A percentile compares a stretch with the other conserved stretches of the same genome.
These are phyloP conservation scores for Amblyopsis rosae DNA, from an alignment of 2,113 vertebrate genomes.

Conservation along the genomic window DNA sequence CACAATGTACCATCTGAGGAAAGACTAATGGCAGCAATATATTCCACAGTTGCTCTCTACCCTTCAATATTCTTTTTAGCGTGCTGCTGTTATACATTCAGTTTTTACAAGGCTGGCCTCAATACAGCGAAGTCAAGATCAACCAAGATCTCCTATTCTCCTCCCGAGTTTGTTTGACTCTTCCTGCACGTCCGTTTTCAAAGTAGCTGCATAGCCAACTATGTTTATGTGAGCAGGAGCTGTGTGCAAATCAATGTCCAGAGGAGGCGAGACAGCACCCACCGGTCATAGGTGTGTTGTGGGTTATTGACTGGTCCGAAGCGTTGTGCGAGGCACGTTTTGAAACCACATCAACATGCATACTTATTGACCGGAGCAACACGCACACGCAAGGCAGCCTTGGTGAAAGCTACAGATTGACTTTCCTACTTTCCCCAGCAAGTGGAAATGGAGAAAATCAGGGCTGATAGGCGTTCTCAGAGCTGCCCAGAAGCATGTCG, in stretches of 20 bases:
- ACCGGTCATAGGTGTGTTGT: too few relatives aligned
- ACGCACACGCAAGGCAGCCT: not conserved
- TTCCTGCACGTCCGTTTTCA: conserved; percentile 19
- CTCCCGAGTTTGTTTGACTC: not conserved
- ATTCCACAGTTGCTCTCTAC: conserved; percentile 12
- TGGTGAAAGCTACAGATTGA: conserved; percentile 26
- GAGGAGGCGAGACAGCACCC: too few relatives aligned
- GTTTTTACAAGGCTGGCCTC: too few relatives aligned
- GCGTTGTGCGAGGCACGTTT: too few relatives aligned
- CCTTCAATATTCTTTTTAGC: conserved; percentile 3
- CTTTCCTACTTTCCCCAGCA: conserved; percentile 9
- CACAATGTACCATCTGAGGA: conserved; percentile 50
- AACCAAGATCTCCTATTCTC: too few relatives aligned
- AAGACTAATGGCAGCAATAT: conserved; percentile 44
- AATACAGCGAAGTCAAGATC: too few relatives aligned
- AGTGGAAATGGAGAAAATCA: conserved; percentile 42
- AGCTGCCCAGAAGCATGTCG: conserved; percentile 62
- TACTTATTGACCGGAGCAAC: conserved; percentile 62
- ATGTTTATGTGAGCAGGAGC: conserved; percentile 36
- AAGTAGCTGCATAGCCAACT: conserved; percentile 37
- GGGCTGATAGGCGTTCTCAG: conserved; percentile 49
- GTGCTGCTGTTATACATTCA: too few relatives aligned
- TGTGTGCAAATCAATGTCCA: not conserved
- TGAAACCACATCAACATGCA: conserved; percentile 59
- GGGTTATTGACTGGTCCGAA: too few relatives aligned